phyloP scores from a whole-genome alignment of 2,888 invertebrate genomes.

The Dynastes tityus region DNA sequence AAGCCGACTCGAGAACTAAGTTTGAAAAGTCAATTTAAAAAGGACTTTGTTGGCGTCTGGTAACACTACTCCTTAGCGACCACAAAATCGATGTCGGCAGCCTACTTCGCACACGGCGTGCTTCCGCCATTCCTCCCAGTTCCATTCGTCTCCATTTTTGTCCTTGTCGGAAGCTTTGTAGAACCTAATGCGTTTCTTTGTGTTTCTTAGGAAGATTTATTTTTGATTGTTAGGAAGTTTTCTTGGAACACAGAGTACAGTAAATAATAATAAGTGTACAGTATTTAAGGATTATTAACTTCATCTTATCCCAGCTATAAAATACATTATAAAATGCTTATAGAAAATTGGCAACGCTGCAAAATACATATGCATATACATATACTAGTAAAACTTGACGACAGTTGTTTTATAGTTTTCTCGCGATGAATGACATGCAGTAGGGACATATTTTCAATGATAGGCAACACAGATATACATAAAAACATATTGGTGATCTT shows the following conservation, averaged over 20 bases:
- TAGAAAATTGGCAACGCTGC: neutral
- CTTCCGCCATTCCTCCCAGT: conserved; percentile 26
- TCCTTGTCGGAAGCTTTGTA: neutral
- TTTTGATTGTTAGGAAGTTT: neutral
- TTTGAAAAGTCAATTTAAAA: conserved; percentile 45
- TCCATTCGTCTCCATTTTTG: neutral
- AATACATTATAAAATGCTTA: neutral
- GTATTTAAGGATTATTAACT: neutral
- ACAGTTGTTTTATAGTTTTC: conserved; percentile 26
- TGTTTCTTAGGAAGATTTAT: too few relatives aligned
- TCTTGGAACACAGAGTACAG: neutral
- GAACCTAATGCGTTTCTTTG: neutral
- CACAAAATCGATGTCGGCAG: conserved; percentile 63
- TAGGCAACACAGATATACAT: conserved; percentile 26
- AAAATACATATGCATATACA: neutral
- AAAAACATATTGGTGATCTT: conserved; percentile 36
- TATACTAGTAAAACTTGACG: conserved; percentile 13
- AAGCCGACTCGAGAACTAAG: conserved; percentile 10
- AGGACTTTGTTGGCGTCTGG: conserved; percentile 30
- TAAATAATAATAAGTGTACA: neutral
- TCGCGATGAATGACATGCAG: conserved; percentile 8
- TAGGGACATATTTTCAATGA: neutral
- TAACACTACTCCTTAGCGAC: conserved; percentile 59
- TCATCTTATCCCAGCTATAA: neutral
- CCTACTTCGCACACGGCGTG: conserved; percentile 35